These are phyloP conservation scores for Zosterops lateralis DNA, from an alignment of 2,113 vertebrate genomes.

Conservation along the genomic window DNA sequence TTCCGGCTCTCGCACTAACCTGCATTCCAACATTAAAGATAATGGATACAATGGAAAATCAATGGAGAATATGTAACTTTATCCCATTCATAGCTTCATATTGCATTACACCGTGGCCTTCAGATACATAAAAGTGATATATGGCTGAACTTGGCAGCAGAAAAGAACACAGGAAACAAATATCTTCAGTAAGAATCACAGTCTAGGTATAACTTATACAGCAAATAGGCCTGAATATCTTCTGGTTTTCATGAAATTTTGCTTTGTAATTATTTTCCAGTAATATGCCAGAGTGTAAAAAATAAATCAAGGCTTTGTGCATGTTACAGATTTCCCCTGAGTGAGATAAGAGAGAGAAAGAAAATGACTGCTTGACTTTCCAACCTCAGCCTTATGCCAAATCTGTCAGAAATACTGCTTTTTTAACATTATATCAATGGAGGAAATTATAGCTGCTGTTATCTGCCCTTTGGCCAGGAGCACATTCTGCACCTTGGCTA, in stretches of 20 bases:
- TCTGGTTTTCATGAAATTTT: conserved; percentile 44
- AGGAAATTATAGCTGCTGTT: conserved; percentile 43
- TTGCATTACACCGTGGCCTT: conserved; percentile 49
- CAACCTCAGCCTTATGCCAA: not conserved
- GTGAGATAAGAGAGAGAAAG: conserved; percentile 22
- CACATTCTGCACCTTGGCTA: conserved; percentile 17
- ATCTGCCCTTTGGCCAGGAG: conserved; percentile 44
- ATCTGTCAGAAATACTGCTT: conserved; percentile 28
- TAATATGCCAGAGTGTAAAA: conserved; percentile 45
- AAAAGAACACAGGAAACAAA: conserved; percentile 15
- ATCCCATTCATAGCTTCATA: conserved; percentile 49
- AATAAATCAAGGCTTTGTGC: conserved; percentile 49
- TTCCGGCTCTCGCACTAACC: conserved; percentile 59
- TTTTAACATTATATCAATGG: not conserved
- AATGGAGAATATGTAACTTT: conserved; percentile 59
- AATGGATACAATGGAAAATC: conserved; percentile 66
- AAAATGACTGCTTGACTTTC: conserved; percentile 26
- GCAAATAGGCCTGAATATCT: not conserved
- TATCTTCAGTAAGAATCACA: conserved; percentile 15
- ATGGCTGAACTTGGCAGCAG: conserved; percentile 15
- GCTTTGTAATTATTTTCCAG: conserved; percentile 46
- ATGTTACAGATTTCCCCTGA: conserved; percentile 20
- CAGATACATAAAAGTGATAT: conserved; percentile 54
- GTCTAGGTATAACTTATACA: not conserved
- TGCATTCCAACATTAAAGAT: conserved; percentile 64